phyloP scores from a whole-genome alignment of 2,797 vertebrate species.

The Lacerta viridis region DNA sequence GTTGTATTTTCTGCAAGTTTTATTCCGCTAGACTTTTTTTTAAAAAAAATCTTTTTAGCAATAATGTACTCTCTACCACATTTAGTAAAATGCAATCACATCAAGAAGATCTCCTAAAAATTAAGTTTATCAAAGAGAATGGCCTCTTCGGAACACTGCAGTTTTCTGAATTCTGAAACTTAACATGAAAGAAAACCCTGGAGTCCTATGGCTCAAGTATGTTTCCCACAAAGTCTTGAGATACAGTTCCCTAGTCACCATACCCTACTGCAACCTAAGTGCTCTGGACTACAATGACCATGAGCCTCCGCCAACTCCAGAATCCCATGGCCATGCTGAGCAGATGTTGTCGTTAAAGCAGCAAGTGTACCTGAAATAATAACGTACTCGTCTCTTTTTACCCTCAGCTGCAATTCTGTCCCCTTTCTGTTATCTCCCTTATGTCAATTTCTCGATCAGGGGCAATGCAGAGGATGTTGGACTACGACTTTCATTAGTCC shows the following conservation, averaged over 20 bases:
- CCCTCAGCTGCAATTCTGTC: neutral
- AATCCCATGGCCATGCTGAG: no score
- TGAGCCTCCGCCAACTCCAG: no score
- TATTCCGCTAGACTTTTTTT: neutral
- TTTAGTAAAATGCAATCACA: neutral
- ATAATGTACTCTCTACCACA: neutral
- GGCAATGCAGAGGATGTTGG: no score
- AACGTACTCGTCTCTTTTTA: neutral
- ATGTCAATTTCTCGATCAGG: neutral
- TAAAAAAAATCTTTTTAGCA: neutral
- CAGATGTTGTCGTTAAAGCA: no score
- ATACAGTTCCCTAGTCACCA: neutral
- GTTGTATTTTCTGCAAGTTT: neutral
- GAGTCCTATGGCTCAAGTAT: neutral
- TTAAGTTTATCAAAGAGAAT: neutral
- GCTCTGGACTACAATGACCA: no score
- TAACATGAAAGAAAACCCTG: neutral
- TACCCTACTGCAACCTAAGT: no score
- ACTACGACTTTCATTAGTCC: no score
- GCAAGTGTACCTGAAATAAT: neutral
- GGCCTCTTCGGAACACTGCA: neutral
- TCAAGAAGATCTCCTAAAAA: neutral
- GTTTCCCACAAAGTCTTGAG: neutral
- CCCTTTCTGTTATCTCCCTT: neutral
- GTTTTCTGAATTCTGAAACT: neutral